Conservation (phyloP, 1,140 invertebrate species). For the Trichomalopsis sarcophagae region DNA sequence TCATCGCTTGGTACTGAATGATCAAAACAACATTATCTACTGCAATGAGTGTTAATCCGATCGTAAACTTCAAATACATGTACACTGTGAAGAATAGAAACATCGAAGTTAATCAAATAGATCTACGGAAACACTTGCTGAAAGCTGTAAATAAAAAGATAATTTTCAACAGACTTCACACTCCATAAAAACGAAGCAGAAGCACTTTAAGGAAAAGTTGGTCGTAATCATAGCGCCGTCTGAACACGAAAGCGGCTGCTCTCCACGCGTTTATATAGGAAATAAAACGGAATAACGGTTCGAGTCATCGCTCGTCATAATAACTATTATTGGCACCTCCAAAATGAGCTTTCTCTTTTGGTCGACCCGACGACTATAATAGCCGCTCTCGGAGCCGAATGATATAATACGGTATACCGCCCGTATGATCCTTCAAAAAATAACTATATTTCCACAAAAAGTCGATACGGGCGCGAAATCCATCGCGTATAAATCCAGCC, state of each 20-base stretch:
- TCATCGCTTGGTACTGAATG: background rate
- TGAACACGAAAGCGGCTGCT: background rate
- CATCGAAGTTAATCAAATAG: background rate
- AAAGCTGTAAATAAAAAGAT: no score
- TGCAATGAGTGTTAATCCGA: background rate
- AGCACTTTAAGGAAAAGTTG: background rate
- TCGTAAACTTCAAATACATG: background rate
- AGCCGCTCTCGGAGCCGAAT: background rate
- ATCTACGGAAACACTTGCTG: no score
- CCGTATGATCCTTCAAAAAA: no score
- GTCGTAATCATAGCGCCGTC: background rate
- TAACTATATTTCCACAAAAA: no score
- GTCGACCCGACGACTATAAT: background rate
- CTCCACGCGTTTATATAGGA: background rate
- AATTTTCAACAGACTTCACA: background rate
- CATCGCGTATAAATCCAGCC: no score
- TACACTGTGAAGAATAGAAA: background rate
- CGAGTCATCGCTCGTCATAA: background rate
- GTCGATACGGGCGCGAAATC: no score
- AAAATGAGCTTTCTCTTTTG: background rate
- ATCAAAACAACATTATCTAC: background rate
- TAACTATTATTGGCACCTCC: background rate
- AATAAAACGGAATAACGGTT: background rate
- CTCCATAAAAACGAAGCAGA: background rate
- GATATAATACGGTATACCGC: background rate